Base-by-base conservation (phyloP, 2,113 vertebrate species). In the Myocastor coypus region DNA sequence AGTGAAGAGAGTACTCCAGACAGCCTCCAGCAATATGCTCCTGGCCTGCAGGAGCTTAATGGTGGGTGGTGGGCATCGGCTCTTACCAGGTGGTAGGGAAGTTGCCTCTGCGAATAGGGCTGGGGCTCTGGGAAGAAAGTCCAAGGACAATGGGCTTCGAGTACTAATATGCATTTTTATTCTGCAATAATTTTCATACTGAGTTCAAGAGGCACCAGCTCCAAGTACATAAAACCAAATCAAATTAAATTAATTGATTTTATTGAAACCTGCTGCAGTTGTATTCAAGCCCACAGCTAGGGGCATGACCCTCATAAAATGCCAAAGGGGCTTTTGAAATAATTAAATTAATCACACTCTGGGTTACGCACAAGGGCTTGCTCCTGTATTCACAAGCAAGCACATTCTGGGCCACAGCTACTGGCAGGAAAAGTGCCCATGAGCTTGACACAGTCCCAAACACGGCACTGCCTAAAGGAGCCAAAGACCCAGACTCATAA, bases 161-260 rank as follows among this genome's bases (percentile, higher is more conserved):
- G 95, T 50, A 92, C 95, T 97, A 83, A 95, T 95, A 92, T 93
- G 93, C 96, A 97, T 97, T 98, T 98, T 97, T 97, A 98, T 96
- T 97, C 95, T 91, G 94, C 92, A 96, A 83, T 97, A 96, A 97
- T 98, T 97, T 97, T 97, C 97, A 96, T 86, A 97, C 89, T 26
- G 90, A 97, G 97, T 97, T 98, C 97, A 98, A 97, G 96, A 97
- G 96, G 96, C 88, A 97, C 93, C 80, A 55, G 90, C 93, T 96
- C 97, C 97, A 96, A 97, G 97, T 97, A 96, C 97, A 97, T 98
- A 96, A 97, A 98, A 97, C 96, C 95, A 97, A 98, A 97, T 96
- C 97, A 97, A 96, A 98, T 97, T 97, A 97, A 97, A 97, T 97
- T 97, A 98, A 98, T 97, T 97, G 97, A 96, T 97, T 98, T 97